Evolutionary conservation across 2,797 vertebrate genomes (phyloP).

Genomic region (Gymnothorax javanicus): DNA sequence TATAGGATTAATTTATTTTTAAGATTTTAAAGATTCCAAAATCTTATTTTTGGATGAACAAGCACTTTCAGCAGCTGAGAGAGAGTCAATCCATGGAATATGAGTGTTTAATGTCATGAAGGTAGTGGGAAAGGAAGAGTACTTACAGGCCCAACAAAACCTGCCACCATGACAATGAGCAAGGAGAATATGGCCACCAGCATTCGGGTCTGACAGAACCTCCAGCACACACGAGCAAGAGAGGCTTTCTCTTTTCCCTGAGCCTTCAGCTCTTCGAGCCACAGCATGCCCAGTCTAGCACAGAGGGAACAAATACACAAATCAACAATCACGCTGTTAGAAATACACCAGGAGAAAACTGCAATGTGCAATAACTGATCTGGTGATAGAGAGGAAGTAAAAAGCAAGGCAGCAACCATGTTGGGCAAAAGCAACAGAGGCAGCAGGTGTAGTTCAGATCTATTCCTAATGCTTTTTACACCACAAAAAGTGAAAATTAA

Average conservation of each 20-base stretch:
- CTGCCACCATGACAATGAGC: constrained; percentile 75
- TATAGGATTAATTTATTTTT: too few relatives aligned
- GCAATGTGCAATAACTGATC: constrained; percentile 12
- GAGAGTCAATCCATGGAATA: background rate
- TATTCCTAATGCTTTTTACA: too few relatives aligned
- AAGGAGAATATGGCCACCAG: constrained; percentile 75
- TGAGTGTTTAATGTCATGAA: too few relatives aligned
- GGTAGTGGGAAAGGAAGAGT: background rate
- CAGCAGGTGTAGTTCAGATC: background rate
- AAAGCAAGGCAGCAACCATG: background rate
- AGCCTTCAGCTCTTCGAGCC: constrained; percentile 75
- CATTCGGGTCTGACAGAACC: constrained; percentile 78
- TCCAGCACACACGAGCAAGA: constrained; percentile 75
- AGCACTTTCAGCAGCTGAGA: background rate
- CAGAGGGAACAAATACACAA: background rate
- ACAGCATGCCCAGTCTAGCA: constrained; percentile 74
- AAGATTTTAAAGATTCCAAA: too few relatives aligned
- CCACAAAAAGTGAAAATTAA: too few relatives aligned
- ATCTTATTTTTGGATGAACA: too few relatives aligned
- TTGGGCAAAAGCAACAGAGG: background rate
- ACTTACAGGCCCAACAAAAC: constrained; percentile 80
- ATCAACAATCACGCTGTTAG: background rate
- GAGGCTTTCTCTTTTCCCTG: constrained; percentile 71
- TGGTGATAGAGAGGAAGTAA: background rate
- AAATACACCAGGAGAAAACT: constrained; percentile 7